A percentile compares a stretch with the other conserved stretches of the same genome.
phyloP scores from a whole-genome alignment of 1,140 invertebrate species.

The Teleogryllus occipitalis region DNA sequence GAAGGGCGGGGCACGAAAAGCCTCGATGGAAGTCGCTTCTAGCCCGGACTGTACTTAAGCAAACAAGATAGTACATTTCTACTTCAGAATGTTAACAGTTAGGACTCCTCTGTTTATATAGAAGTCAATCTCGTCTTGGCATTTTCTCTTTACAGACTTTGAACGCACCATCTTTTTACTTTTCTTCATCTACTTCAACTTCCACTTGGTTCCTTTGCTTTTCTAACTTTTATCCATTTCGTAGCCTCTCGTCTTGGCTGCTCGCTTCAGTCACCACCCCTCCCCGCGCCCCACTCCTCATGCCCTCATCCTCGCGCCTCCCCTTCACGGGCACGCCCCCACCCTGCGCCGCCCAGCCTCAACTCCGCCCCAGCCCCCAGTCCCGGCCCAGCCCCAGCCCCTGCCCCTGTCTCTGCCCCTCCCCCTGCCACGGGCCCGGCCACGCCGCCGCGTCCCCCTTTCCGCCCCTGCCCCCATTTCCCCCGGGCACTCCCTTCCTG shows the following conservation, averaged over 20 bases:
- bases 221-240: neutral
- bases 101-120: neutral
- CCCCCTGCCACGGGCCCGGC: too few relatives aligned
- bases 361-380: too few relatives aligned
- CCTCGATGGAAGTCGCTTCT: neutral
- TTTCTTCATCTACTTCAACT: slow-evolving; percentile 1
- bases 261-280: neutral
- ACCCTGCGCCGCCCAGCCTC: too few relatives aligned
- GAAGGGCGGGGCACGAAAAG: neutral
- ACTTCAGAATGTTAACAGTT: slow-evolving; percentile 1
- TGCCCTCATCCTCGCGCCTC: too few relatives aligned
- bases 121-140: neutral
- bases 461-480: neutral
- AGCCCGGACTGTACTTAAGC: neutral
- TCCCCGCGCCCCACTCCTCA: too few relatives aligned
- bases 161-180: neutral
- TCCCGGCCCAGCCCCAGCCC: too few relatives aligned
- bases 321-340: too few relatives aligned
- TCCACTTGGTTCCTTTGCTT: neutral
- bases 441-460: too few relatives aligned
- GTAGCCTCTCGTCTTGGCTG: neutral
- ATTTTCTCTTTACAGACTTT: neutral
- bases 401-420: too few relatives aligned
- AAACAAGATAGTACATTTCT: neutral
- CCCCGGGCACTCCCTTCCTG: neutral